phyloP scores from a whole-genome alignment of 2,797 vertebrate species.

The Hemibagrus guttatus region DNA sequence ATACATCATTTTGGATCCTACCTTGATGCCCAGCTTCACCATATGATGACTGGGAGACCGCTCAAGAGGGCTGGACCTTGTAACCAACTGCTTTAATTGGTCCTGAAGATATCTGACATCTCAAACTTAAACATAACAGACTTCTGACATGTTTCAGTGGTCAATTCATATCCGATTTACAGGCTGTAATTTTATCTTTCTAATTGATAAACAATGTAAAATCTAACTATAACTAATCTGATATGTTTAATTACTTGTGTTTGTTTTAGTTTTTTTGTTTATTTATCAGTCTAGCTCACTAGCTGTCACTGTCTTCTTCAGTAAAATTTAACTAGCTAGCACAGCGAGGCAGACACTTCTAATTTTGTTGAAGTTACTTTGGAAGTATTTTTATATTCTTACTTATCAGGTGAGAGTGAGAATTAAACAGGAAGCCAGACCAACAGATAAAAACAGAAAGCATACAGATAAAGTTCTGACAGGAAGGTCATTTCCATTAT shows the following conservation, averaged over 20 bases:
- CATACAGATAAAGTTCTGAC: not conserved
- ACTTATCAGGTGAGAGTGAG: not conserved
- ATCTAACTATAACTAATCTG: not conserved
- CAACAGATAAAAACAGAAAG: not conserved
- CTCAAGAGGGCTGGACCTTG: not conserved
- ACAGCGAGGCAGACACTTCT: not conserved
- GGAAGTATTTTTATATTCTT: not conserved
- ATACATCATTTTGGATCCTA: not conserved
- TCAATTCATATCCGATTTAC: not conserved
- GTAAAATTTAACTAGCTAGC: not conserved
- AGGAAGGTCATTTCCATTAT: not conserved
- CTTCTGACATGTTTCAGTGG: not conserved
- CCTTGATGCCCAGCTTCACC: not conserved
- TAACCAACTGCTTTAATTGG: not conserved
- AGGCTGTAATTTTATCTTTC: not conserved
- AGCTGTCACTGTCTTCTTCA: not conserved
- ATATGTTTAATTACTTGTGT: not conserved
- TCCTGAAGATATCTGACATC: not conserved
- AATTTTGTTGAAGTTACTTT: not conserved
- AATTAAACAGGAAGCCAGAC: not conserved
- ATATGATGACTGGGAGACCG: not conserved
- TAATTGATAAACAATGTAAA: not conserved
- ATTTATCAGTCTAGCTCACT: not conserved
- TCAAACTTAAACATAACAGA: not conserved
- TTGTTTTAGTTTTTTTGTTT: not conserved